phyloP scores from a whole-genome alignment of 2,797 vertebrate species.

The Pseudochirops corinnae region DNA sequence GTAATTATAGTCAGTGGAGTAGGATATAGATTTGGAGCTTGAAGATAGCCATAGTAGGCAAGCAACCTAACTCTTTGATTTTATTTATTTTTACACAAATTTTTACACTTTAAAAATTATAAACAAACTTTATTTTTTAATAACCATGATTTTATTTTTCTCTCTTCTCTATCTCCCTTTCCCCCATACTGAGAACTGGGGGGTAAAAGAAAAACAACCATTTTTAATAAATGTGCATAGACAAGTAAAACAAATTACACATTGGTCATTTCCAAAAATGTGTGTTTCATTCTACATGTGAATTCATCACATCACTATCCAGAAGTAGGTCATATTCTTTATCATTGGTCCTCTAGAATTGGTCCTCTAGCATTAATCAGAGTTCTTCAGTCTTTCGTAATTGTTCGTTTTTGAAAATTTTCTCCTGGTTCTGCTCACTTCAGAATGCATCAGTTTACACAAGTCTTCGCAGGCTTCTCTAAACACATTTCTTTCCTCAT shows the following conservation, averaged over 20 bases:
- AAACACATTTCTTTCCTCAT: background rate
- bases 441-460: background rate
- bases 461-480: background rate
- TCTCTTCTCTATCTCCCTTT: background rate
- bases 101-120: background rate
- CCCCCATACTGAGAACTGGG: background rate
- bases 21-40: background rate
- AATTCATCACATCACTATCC: background rate
- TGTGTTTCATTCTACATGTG: background rate
- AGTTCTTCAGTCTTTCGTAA: background rate
- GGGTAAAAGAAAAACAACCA: background rate
- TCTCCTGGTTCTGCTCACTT: background rate
- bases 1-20: background rate
- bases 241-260: background rate
- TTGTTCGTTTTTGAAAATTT: background rate
- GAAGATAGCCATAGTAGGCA: background rate
- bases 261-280: background rate
- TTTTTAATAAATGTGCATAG: background rate
- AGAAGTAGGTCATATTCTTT: background rate
- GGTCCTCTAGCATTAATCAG: background rate
- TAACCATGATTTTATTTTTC: background rate
- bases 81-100: background rate
- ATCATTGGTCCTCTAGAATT: background rate
- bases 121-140: background rate
- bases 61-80: background rate